phyloP scores from a whole-genome alignment of 2,888 invertebrate species.

The Hoplodrina blanda region DNA sequence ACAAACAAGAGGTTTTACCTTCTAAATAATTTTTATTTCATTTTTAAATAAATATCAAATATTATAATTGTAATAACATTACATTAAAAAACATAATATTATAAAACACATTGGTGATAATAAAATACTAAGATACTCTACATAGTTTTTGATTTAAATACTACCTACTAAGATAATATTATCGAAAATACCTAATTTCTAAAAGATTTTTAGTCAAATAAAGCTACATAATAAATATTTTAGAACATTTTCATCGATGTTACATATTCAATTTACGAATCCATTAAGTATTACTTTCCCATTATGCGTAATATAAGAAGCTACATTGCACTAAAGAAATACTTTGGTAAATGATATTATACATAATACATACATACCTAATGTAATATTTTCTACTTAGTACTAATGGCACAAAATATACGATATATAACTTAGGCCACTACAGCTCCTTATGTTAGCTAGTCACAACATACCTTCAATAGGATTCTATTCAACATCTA shows the following conservation, averaged over 20 bases:
- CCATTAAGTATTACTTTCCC: not conserved
- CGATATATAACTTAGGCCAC: constrained; percentile 34
- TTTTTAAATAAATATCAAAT: constrained; percentile 53
- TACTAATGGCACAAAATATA: constrained; percentile 58
- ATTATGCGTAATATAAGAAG: constrained; percentile 19
- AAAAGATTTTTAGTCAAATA: constrained; percentile 18
- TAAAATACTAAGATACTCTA: constrained; percentile 43
- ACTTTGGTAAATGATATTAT: constrained; percentile 34
- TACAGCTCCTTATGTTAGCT: constrained; percentile 34
- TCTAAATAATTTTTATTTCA: constrained; percentile 48
- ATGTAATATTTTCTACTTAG: constrained; percentile 22
- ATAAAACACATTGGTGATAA: constrained; percentile 44
- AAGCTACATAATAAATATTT: constrained; percentile 23
- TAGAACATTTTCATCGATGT: constrained; percentile 55
- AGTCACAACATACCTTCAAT: constrained; percentile 42
- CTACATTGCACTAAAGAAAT: constrained; percentile 52
- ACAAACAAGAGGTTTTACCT: constrained; percentile 33
- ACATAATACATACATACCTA: constrained; percentile 7
- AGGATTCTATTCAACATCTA: constrained; percentile 9
- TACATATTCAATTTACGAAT: constrained; percentile 28
- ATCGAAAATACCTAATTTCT: constrained; percentile 21
- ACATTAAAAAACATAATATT: constrained; percentile 46
- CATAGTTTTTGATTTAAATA: constrained; percentile 34
- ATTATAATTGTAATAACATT: constrained; percentile 49
- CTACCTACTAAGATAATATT: constrained; percentile 22